Evolutionary conservation across 2,113 vertebrate species (phyloP), one percentile per base, ranked within the genome.

Genomic region (Pollimyrus isidori): DNA sequence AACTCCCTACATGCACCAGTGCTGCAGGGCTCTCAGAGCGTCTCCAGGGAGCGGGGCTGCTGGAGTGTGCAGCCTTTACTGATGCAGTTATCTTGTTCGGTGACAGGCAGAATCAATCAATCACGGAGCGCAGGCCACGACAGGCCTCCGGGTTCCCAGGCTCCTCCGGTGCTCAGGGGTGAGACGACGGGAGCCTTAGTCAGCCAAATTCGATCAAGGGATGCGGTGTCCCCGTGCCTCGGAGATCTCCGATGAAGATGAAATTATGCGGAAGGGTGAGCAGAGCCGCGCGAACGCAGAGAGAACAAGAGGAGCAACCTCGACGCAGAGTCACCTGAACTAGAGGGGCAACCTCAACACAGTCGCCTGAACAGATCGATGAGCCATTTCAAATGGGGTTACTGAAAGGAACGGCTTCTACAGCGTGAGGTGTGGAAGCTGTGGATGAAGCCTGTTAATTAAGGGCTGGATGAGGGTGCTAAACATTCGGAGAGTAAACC

Each of bases 131-230:
- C 91, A 94, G 95, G 93, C 91, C 90, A 93, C 95, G 46, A 93
- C 92, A 91, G 95, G 19, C 82, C 50, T 96, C 96, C 93, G 94
- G 96, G 97, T 97, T 97, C 97, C 97, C 95, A 95, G 94, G 94
- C 96, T 96, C 96, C 96, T 96, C 95, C 94, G 91, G 91, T 94
- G 96, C 96, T 97, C 96, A 95, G 94, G 95, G 96, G 96, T 95
- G 90, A 96, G 97, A 94, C 96, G 96, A 96, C 96, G 95, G 96
- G 95, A 94, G 95, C 96, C 95, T 96, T 96, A 97, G 96, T 96
- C 96, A 93, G 97, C 97, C 97, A 98, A 97, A 99, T 98, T 97
- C 97, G 97, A 99, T 99, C 98, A 98, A 97, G 97, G 97, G 97
- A 97, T 96, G 96, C 95, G 95, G 97, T 96, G 97, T 97, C 97